phyloP scores from a whole-genome alignment of 2,113 vertebrate species.

The Mustela nigripes region DNA sequence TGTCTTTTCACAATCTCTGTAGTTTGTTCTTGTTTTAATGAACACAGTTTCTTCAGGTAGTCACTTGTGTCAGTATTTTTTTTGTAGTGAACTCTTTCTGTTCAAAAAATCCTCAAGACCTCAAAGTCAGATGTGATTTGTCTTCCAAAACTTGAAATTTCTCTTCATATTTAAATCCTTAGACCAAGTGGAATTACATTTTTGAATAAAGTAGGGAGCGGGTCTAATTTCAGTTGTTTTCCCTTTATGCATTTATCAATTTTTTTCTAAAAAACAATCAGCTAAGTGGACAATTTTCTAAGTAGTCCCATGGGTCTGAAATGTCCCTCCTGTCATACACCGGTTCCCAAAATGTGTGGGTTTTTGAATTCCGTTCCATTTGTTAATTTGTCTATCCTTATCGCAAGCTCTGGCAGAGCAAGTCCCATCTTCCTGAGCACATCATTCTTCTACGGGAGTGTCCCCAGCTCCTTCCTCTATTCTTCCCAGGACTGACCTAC shows the following conservation, averaged over 20 bases:
- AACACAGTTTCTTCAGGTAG: not conserved
- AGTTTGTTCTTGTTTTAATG: not conserved
- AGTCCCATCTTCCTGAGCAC: not conserved
- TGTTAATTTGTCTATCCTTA: not conserved
- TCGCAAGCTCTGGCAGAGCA: not conserved
- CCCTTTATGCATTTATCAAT: not conserved
- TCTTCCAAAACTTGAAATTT: not conserved
- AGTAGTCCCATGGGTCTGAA: not conserved
- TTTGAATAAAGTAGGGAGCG: not conserved
- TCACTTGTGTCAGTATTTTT: not conserved
- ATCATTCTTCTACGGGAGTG: not conserved
- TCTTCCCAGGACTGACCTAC: not conserved
- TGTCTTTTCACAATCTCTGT: not conserved
- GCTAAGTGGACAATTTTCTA: not conserved
- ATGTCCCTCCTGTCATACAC: not conserved
- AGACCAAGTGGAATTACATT: not conserved
- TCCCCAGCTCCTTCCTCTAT: no score
- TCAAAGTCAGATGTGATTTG: not conserved
- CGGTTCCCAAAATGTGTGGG: not conserved
- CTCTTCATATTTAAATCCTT: constrained; percentile 10
- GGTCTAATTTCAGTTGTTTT: not conserved
- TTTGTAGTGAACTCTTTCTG: not conserved
- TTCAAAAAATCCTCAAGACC: not conserved
- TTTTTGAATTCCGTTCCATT: not conserved
- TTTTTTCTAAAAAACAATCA: not conserved